These are phyloP conservation scores for Sebastes diploproa DNA, from an alignment of 2,797 vertebrate species.

Conservation along the genomic window DNA sequence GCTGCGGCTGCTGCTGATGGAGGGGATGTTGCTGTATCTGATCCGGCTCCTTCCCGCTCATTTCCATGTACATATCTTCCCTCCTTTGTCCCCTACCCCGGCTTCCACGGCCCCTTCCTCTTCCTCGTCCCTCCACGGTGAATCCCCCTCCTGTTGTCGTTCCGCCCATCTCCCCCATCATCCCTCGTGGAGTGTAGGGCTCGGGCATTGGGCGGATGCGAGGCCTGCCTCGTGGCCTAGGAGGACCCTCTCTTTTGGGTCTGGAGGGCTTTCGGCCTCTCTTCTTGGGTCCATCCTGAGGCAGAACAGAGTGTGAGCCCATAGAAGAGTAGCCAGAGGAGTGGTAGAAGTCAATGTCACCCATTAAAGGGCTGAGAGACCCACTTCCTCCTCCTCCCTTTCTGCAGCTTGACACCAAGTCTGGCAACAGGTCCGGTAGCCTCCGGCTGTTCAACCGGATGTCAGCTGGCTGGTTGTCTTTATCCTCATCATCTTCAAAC, in stretches of 20 bases:
- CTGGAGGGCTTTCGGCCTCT: conserved; percentile 91
- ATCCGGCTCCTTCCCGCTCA: conserved; percentile 81
- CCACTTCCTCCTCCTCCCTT: conserved; percentile 80
- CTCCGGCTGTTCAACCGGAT: conserved; percentile 93
- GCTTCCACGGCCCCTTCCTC: conserved; percentile 86
- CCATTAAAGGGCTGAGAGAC: conserved; percentile 88
- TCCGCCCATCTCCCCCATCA: conserved; percentile 84
- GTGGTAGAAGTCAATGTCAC: conserved; percentile 91
- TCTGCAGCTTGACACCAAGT: conserved; percentile 94
- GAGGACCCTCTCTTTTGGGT: conserved; percentile 92
- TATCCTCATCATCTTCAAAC: conserved; percentile 94
- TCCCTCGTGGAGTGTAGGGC: conserved; percentile 82
- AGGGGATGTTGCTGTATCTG: conserved; percentile 81
- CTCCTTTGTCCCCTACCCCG: conserved; percentile 85
- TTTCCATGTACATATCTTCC: conserved; percentile 86
- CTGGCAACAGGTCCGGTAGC: conserved; percentile 87
- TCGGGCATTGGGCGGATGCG: conserved; percentile 89
- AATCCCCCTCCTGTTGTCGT: conserved; percentile 69
- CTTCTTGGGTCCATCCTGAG: conserved; percentile 89
- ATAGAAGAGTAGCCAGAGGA: conserved; percentile 81
- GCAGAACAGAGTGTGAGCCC: conserved; percentile 79
- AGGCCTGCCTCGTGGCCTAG: conserved; percentile 89
- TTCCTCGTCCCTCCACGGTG: conserved; percentile 78
- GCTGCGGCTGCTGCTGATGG: conserved; percentile 73
- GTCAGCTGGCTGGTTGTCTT: conserved; percentile 91